Evolutionary conservation across 2,113 vertebrate species (phyloP), one percentile per base, ranked within the genome.

Genomic region (Phalacrocorax carbo): DNA sequence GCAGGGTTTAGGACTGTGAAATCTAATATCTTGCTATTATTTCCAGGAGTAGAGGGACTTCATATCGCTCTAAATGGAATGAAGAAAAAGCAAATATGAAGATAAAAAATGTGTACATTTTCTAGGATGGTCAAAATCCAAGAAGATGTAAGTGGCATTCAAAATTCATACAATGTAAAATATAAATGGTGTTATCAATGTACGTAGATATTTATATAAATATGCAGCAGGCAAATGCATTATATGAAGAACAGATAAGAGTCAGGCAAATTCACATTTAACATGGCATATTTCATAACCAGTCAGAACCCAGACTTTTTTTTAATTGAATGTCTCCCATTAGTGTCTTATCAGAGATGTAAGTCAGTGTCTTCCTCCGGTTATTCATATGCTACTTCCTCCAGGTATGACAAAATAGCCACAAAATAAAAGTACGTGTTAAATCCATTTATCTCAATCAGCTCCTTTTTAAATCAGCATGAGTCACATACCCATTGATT

Each of bases 391-490:
- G 66, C 79, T 93, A 69, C 87, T 91, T 98, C 96, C 95, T 83
- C 92, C 82, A 97, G 97, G 92, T 97, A 96, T 93, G 98, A 97
- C 95, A 97, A 98, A 98, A 98, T 73, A 97, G 94, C 96, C 97
- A 97, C 94, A 96, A 96, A 97, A 92, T 98, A 97, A 93, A 98
- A 97, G 94, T 95, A 97, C 72, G 92, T 96, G 97, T 97, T 97
- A 98, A 98, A 97, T 95, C 96, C 96, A 98, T 97, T 98, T 97
- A 98, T 97, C 98, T 97, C 95, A 98, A 98, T 98, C 97, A 97
- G 93, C 51, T 95, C 94, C 94, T 70, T 48, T 98, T 98, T 97
- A 96, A 98, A 98, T 97, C 96, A 97, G 97, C 58, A 44, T 77
- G 92, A 93, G 91, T 87, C 95, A 93, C 92, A 94, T 81, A 90